phyloP scores from a whole-genome alignment of 2,888 invertebrate genomes.

The Pandemis cinnamomeana region DNA sequence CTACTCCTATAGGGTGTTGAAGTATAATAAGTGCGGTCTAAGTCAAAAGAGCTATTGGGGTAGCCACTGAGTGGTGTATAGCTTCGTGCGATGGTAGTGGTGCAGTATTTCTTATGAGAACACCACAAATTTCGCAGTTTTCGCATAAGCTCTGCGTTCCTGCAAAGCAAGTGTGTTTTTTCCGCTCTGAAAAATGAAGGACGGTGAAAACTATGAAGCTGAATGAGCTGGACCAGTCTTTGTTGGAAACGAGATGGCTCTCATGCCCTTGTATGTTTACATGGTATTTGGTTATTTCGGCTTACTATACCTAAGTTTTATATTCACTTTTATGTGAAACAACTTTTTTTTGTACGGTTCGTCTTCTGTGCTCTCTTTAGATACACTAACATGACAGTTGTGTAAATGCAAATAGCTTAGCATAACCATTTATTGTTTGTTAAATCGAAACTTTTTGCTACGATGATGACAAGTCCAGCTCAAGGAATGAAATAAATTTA shows the following conservation, averaged over 20 bases:
- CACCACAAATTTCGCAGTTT: conserved; percentile 86
- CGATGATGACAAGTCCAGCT: background rate
- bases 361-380: background rate
- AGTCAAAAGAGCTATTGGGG: conserved; percentile 75
- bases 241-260: background rate
- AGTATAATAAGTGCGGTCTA: conserved; percentile 78
- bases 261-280: too few species aligned
- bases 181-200: conserved; percentile 84
- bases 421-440: too few species aligned
- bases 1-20: conserved; percentile 76
- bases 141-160: conserved; percentile 86
- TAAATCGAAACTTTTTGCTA: too few species aligned
- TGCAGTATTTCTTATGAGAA: conserved; percentile 85
- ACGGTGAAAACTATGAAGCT: conserved; percentile 45
- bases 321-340: background rate
- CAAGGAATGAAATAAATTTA: background rate
- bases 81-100: conserved; percentile 70
- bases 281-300: too few species aligned
- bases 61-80: conserved; percentile 77
- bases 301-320: too few species aligned
- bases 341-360: background rate
- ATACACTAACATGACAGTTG: too few species aligned
- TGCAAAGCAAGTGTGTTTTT: conserved; percentile 84
- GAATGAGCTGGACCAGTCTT: conserved; percentile 1
- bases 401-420: too few species aligned